Evolutionary conservation across 2,888 invertebrate species (phyloP).

Genomic region (Agrochola macilenta): DNA sequence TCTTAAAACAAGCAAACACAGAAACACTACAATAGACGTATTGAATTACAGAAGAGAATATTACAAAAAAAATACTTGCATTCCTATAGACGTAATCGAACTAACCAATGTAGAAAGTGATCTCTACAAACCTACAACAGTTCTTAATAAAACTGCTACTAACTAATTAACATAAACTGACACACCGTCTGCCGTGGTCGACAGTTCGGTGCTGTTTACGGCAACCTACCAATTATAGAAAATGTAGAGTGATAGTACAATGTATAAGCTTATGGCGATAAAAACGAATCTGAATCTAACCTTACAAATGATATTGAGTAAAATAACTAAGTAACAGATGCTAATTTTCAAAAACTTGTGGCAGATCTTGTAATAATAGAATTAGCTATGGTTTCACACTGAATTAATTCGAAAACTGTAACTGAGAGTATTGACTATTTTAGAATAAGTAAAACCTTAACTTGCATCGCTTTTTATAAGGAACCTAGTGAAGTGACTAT

Average conservation of each 20-base stretch:
- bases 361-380: background rate
- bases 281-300: too few relatives aligned
- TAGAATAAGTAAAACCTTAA: background rate
- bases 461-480: too few relatives aligned
- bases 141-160: conserved; percentile 25
- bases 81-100: too few relatives aligned
- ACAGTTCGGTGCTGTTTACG: conserved; percentile 61
- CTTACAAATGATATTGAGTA: too few relatives aligned
- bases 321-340: background rate
- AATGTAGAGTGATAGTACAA: conserved; percentile 35
- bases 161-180: conserved; percentile 59
- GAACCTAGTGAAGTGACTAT: background rate
- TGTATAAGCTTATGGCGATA: conserved; percentile 32
- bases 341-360: too few relatives aligned
- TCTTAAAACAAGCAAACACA: too few relatives aligned
- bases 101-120: conserved; percentile 10
- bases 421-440: background rate
- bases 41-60: too few relatives aligned
- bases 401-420: background rate
- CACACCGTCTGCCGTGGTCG: conserved; percentile 10
- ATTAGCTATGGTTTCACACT: background rate
- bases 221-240: conserved; percentile 65
- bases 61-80: too few relatives aligned
- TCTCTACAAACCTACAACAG: background rate
- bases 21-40: too few relatives aligned